phyloP scores from a whole-genome alignment of 2,888 invertebrate species.

The Melinopterus prodromus region DNA sequence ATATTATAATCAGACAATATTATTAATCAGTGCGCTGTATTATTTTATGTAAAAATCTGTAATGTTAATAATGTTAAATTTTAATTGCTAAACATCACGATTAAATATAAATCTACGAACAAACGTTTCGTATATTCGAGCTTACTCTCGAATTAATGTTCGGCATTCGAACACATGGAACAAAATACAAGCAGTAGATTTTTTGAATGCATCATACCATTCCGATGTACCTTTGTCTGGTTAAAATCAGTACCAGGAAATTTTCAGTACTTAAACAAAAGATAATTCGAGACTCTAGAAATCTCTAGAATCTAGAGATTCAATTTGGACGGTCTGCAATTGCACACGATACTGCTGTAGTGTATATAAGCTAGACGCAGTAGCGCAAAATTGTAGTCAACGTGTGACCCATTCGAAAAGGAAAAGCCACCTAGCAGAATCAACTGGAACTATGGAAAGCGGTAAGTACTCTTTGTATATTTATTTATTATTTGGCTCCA shows the following conservation, averaged over 20 bases:
- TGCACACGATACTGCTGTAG: slow-evolving; percentile 32
- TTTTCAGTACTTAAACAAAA: neutral
- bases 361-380: slow-evolving; percentile 29
- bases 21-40: too few relatives aligned
- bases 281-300: slow-evolving; percentile 7
- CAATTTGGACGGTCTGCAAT: slow-evolving; percentile 34
- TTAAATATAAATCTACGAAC: too few relatives aligned
- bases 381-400: slow-evolving; percentile 14
- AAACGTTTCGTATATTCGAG: too few relatives aligned
- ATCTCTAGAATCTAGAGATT: slow-evolving; percentile 7
- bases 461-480: slow-evolving; percentile 26
- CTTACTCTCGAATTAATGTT: neutral
- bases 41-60: too few relatives aligned
- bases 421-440: slow-evolving; percentile 27
- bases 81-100: too few relatives aligned
- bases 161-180: neutral
- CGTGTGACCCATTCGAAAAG: slow-evolving; percentile 11
- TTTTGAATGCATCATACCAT: neutral
- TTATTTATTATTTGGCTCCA: neutral
- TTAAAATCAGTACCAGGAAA: slow-evolving; percentile 1
- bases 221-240: neutral
- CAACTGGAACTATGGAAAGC: slow-evolving; percentile 27
- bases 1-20: too few relatives aligned
- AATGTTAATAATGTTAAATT: too few relatives aligned
- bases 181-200: neutral